Conservation (phyloP, 2,888 invertebrate genomes). For the Odontocerum albicorne region DNA sequence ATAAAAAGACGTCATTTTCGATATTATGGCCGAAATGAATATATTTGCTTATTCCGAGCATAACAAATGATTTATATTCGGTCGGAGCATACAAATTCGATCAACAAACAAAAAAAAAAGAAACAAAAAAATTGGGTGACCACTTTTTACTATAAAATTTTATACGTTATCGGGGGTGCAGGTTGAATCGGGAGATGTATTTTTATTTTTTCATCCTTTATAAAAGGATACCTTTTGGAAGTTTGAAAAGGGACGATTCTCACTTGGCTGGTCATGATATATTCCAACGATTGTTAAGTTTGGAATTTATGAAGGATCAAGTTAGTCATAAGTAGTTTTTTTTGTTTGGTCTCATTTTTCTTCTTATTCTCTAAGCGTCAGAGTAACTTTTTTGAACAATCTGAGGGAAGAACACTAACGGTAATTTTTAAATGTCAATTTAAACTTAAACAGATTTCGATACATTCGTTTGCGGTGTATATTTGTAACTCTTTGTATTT, state of each 20-base stretch:
- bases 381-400: constrained; percentile 17
- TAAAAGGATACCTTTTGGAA: constrained; percentile 31
- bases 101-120: constrained; percentile 6
- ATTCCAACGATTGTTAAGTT: constrained; percentile 33
- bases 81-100: constrained; percentile 2
- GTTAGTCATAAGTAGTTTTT: constrained; percentile 33
- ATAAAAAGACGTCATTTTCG: too few species aligned
- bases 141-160: constrained; percentile 20
- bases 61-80: constrained; percentile 1
- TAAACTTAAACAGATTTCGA: too few species aligned
- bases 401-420: constrained; percentile 4
- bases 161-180: constrained; percentile 11
- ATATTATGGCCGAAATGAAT: background rate
- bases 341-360: constrained; percentile 18
- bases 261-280: constrained; percentile 33
- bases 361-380: constrained; percentile 15
- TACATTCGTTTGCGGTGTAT: too few species aligned
- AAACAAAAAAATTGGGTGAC: constrained; percentile 7
- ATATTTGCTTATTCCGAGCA: background rate
- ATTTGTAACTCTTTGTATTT: too few species aligned
- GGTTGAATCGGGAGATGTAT: constrained; percentile 15
- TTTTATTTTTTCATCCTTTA: constrained; percentile 12
- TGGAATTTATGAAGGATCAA: constrained; percentile 36
- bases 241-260: constrained; percentile 24
- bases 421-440: too few species aligned